These are phyloP conservation scores for Ornithorhynchus anatinus DNA, from an alignment of 2,113 vertebrate species.

Conservation along the genomic window DNA sequence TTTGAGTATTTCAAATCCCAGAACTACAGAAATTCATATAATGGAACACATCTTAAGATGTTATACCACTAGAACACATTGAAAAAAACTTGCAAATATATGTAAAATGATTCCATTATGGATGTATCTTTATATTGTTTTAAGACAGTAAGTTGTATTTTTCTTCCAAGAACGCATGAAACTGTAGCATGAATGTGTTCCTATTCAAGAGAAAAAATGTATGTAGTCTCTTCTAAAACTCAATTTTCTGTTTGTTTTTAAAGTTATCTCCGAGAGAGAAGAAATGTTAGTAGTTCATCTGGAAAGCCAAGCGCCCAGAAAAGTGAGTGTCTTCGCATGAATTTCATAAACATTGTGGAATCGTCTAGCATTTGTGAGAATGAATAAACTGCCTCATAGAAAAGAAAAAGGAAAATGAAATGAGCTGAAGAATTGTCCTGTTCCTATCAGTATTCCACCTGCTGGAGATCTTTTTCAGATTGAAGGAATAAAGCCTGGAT, in stretches of 20 bases:
- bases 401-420: not conserved
- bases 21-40: no score
- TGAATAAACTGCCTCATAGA: not conserved
- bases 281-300: conserved; percentile 50
- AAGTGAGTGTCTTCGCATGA: conserved; percentile 38
- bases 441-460: not conserved
- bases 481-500: not conserved
- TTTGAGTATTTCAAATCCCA: no score
- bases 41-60: no score
- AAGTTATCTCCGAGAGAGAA: conserved; percentile 69
- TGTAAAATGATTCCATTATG: no score
- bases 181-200: not conserved
- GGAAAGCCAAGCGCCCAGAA: conserved; percentile 31
- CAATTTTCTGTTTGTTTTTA: conserved; percentile 48
- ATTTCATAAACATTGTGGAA: not conserved
- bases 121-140: no score
- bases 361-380: not conserved
- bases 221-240: no score
- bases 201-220: not conserved
- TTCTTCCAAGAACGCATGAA: not conserved
- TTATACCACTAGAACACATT: no score
- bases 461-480: not conserved
- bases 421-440: not conserved
- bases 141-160: no score
- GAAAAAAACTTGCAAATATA: no score